These are phyloP conservation scores for Thecocarcelia acutangulata DNA, from an alignment of 2,888 invertebrate genomes.

Conservation along the genomic window DNA sequence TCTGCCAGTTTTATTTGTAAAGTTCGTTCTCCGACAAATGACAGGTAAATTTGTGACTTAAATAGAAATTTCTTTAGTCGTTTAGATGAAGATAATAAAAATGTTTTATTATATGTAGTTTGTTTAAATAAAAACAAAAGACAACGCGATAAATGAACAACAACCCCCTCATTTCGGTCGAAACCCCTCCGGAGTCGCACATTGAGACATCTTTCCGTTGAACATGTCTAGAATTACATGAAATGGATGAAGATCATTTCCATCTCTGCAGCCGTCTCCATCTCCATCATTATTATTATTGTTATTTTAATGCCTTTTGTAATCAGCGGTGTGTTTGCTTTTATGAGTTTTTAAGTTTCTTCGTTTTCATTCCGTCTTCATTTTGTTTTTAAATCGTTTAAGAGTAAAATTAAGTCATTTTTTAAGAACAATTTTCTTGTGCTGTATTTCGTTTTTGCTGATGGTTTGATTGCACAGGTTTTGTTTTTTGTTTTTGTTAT, in stretches of 20 bases:
- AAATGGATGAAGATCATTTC: neutral
- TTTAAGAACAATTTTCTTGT: constrained; percentile 21
- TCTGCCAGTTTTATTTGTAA: constrained; percentile 9
- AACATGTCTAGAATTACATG: neutral
- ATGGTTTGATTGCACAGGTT: neutral
- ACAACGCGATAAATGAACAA: neutral
- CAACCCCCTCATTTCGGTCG: neutral
- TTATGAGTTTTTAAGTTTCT: constrained; percentile 24
- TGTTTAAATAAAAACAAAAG: constrained; percentile 21
- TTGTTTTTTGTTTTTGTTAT: neutral
- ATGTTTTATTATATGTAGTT: constrained; percentile 19
- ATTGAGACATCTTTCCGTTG: neutral
- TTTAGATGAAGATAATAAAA: constrained; percentile 27
- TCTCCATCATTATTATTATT: neutral
- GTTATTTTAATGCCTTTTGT: constrained; percentile 2
- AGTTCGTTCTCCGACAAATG: neutral
- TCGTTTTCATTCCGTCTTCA: neutral
- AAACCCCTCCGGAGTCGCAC: neutral
- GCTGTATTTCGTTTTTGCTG: neutral
- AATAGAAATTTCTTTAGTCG: neutral
- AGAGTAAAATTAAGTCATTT: constrained; percentile 43
- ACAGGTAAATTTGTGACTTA: constrained; percentile 5
- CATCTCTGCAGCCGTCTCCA: neutral
- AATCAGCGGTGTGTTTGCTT: constrained; percentile 33
- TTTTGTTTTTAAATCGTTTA: neutral